Percentiles rank a stretch among this genome's conserved stretches.
These are phyloP conservation scores for Apodemus speciosus DNA, from an alignment of 2,113 vertebrate species.

Conservation along the genomic window DNA sequence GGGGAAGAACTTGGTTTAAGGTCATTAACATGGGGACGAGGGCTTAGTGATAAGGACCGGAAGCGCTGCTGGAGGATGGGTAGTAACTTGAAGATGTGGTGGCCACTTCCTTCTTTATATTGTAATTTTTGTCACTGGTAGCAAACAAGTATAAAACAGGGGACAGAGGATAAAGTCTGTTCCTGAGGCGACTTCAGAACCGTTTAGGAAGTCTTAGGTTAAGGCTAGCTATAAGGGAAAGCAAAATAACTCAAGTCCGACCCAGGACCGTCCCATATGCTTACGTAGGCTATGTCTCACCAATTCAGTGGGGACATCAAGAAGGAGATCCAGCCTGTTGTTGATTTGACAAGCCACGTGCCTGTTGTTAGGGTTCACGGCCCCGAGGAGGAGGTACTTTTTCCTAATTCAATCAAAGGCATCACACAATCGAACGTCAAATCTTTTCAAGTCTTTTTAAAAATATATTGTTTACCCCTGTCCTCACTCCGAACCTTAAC, in stretches of 20 bases:
- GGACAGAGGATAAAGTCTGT: background rate
- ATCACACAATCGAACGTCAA: background rate
- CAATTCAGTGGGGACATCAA: background rate
- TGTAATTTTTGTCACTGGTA: background rate
- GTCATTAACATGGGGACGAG: background rate
- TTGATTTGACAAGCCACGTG: background rate
- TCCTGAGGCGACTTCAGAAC: background rate
- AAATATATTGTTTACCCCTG: background rate
- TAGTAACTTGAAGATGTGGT: background rate
- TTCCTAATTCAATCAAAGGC: background rate
- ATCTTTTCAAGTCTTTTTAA: background rate
- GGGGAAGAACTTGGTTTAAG: conserved; percentile 29
- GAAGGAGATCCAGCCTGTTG: background rate
- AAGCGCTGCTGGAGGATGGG: background rate
- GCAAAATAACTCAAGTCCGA: background rate
- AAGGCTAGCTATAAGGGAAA: background rate
- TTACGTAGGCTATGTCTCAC: background rate
- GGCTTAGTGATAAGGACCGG: background rate
- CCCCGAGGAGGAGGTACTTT: background rate
- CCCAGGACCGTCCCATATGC: background rate
- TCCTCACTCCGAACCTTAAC: background rate
- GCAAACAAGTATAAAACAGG: background rate
- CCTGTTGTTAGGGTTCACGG: background rate
- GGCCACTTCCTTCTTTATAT: background rate
- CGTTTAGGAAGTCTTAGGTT: background rate